A percentile compares a stretch with the other conserved stretches of the same genome.
Evolutionary conservation across 2,888 invertebrate species (phyloP).

Genomic region (Catonia carolina): DNA sequence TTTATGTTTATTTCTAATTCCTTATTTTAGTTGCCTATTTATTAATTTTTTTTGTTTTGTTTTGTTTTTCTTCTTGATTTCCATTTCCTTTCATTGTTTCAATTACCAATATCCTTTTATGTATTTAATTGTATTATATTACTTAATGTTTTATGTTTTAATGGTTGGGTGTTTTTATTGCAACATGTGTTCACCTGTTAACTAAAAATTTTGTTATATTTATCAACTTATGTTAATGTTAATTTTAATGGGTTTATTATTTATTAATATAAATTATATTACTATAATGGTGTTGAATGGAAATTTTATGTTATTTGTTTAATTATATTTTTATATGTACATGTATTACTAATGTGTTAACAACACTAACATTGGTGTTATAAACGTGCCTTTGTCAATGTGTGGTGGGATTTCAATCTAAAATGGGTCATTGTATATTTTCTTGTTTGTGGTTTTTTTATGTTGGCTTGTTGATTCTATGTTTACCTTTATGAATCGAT

Average conservation of each 20-base stretch:
- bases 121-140: slow-evolving; percentile 22
- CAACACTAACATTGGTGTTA: slow-evolving; percentile 24
- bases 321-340: slow-evolving; percentile 5
- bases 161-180: too few species aligned
- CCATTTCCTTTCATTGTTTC: slow-evolving; percentile 38
- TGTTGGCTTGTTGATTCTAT: neutral
- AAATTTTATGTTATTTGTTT: slow-evolving; percentile 7
- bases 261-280: neutral
- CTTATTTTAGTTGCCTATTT: slow-evolving; percentile 37
- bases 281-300: slow-evolving; percentile 15
- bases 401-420: neutral
- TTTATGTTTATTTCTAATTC: slow-evolving; percentile 28
- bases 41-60: slow-evolving; percentile 41
- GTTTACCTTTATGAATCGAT: too few species aligned
- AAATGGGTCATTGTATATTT: slow-evolving; percentile 15
- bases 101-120: slow-evolving; percentile 24
- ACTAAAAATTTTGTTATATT: neutral
- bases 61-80: slow-evolving; percentile 39
- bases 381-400: slow-evolving; percentile 11
- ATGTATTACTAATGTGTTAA: too few species aligned
- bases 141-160: too few species aligned
- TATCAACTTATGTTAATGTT: neutral
- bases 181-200: too few species aligned
- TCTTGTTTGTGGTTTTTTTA: slow-evolving; percentile 14
- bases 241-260: neutral